These are phyloP conservation scores for Sminthurinus aureus DNA, from an alignment of 2,888 invertebrate genomes.

Conservation along the genomic window DNA sequence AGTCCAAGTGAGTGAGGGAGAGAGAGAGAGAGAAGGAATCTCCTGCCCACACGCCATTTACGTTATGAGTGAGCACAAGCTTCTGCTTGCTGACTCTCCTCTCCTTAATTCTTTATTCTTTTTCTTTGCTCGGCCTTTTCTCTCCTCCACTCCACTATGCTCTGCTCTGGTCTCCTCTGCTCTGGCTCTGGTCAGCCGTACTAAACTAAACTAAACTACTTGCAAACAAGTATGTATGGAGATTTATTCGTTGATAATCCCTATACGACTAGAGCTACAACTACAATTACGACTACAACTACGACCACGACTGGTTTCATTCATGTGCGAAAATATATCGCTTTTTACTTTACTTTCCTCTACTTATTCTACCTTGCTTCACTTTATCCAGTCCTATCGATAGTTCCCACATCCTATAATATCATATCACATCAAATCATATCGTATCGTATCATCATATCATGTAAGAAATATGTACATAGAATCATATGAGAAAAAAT, in stretches of 20 bases:
- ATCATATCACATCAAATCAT: background rate
- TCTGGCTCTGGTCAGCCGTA: background rate
- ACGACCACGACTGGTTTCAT: constrained; percentile 33
- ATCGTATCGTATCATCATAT: no score
- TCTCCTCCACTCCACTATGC: no score
- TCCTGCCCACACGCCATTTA: constrained; percentile 31
- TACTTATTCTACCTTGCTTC: no score
- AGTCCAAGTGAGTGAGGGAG: constrained; percentile 3
- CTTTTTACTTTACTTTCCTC: constrained; percentile 24
- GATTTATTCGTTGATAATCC: constrained; percentile 37
- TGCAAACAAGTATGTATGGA: constrained; percentile 27
- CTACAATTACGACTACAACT: background rate
- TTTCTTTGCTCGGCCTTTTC: no score
- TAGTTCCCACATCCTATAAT: background rate
- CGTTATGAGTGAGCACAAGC: constrained; percentile 34
- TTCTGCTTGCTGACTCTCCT: constrained; percentile 30
- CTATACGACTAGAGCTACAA: background rate
- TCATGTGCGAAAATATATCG: constrained; percentile 40
- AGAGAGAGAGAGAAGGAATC: constrained; percentile 8
- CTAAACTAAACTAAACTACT: constrained; percentile 1
- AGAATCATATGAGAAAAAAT: background rate
- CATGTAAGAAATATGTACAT: background rate
- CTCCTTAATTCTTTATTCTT: no score
- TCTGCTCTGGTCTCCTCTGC: no score
- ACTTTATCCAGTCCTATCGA: constrained; percentile 5